Evolutionary conservation across 2,797 vertebrate genomes (phyloP), one percentile per base, ranked within the genome.

Genomic region (Acomys russatus): DNA sequence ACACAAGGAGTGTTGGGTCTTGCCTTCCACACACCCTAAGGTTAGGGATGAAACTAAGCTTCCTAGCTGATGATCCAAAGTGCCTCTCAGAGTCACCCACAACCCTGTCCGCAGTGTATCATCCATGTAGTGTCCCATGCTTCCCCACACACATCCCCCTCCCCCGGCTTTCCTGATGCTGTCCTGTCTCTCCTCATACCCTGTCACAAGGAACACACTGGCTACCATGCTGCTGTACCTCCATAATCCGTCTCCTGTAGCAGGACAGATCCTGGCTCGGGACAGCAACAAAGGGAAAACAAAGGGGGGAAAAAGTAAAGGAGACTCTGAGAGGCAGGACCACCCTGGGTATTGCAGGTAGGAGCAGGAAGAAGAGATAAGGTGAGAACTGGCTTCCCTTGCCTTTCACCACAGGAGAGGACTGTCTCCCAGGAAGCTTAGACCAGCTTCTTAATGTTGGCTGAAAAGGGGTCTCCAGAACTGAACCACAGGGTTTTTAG

Each of bases 11-110:
- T 11, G 6, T 59, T 33, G 64, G 88, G 64, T 70, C 44, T 54
- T 78, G 59, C 83, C 54, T 35, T 51, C 38, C 35, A 33, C 51
- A 64, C 1, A 12, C 35, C 20, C 49, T 20, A 35, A 73, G 89
- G 30, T 87, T 56, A 95, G 79, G 56, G 77, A 87, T 89, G 76
- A 94, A 66, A 18, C 63, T 28, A 38, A 73, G 61, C 33, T 15
- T 35, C 90, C 9, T 23, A 14, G 68, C 1, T 0, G 30, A 20
- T 28, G 25, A 76, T 68, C 61, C 22, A 20, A 56, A 91, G 23
- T 38, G 33, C 70, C 66, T 76, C 68, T 64, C 2, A 0, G 6
- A 6, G n/a, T 44, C 86, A 20, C 59, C 30, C 68, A 10, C 33
- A 23, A 22, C 30, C 14, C 22, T 5, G 2, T 23, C 20, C 0